Conservation (phyloP, 2,113 vertebrate genomes). For the Eurypyga helias region DNA sequence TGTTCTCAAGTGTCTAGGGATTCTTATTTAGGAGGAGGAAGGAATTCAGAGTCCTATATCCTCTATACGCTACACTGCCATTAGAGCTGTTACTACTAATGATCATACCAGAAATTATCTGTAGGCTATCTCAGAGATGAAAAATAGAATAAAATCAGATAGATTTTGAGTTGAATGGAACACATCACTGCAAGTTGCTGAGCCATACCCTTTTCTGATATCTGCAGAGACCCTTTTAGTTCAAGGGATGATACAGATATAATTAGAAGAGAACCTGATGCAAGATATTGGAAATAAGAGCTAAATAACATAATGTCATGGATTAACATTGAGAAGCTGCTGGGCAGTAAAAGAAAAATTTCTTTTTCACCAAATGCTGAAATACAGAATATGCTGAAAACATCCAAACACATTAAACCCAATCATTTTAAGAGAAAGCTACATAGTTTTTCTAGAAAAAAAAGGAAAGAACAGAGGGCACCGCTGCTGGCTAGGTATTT, state of each 20-base stretch:
- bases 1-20: not conserved
- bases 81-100: not conserved
- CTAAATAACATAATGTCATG: not conserved
- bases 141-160: not conserved
- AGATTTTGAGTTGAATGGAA: not conserved
- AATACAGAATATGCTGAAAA: not conserved
- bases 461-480: not conserved
- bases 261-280: not conserved
- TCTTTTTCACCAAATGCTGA: not conserved
- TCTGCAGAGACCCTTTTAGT: not conserved
- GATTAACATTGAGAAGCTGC: not conserved
- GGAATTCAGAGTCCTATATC: not conserved
- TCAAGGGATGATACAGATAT: not conserved
- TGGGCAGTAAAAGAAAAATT: not conserved
- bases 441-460: not conserved
- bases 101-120: not conserved
- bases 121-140: not conserved
- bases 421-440: not conserved
- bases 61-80: not conserved
- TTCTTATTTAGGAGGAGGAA: not conserved
- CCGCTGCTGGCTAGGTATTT: slow-evolving; percentile 25
- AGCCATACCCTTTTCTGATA: not conserved
- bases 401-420: not conserved
- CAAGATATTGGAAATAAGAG: not conserved
- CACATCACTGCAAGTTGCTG: not conserved